Evolutionary conservation across 2,113 vertebrate genomes (phyloP), one percentile per base, ranked within the genome.

Genomic region (Daphoenositta chrysoptera): DNA sequence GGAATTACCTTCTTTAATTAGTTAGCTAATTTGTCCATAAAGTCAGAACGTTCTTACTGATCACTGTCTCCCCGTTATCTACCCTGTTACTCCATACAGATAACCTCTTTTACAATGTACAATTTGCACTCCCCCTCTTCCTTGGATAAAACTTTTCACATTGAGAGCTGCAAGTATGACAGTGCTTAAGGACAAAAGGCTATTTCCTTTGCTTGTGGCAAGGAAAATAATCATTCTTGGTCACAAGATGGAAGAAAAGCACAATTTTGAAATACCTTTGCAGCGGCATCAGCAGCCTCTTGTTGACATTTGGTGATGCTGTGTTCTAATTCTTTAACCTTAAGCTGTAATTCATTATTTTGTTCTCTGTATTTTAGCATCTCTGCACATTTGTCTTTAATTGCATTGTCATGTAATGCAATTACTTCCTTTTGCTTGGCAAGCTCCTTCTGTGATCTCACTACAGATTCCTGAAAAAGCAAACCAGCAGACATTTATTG

Each of bases 241-340:
- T 57, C 77, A 83, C 33, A 79, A 72, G 23, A 68, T 26, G 16
- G 58, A 89, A 35, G 17, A 90, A 65, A 81, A 79, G 14, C 14
- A 63, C 35, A 56, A 18, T 44, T 66, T 17, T 71, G 53, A 84
- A 95, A 16, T 98, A 99, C 99, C 98, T 98, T 99, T 17, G 97
- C 96, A 64, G 98, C 95, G 70, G 99, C 98, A 4, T 99, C 99
- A 80, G 98, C 97, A 50, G 97, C 95, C 69, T 99, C 98, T 70
- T 98, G 98, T 84, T 98, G 98, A 93, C 98, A 98, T 76, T 98
- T 99, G 85, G 14, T 98, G 68, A 99, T 99, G 66, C 97, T 98
- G 92, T 99, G 98, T 15, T 99, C 98, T 60, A 99, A 92, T 73
- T 98, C 98, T 96, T 99, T 99, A 93, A 99, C 93, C 96, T 99